Base-by-base conservation (phyloP, 2,113 vertebrate species). In the Macheiramphus alcinus region DNA sequence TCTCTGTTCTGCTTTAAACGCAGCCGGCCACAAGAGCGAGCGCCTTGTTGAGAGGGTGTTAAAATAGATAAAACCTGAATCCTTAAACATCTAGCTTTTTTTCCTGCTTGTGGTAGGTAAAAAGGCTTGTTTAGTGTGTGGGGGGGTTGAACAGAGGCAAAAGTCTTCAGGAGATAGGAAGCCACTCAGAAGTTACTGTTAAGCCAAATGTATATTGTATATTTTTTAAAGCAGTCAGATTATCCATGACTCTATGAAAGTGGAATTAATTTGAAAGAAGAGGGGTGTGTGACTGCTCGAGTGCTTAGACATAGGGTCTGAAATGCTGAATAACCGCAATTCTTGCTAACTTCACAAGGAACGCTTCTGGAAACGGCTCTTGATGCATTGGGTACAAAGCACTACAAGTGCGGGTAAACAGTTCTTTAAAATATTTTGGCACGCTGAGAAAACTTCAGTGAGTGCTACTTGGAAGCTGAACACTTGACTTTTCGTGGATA, bases 361-460 rank as follows among this genome's bases (percentile, higher is more conserved):
- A 26, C 6, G n/a, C 81, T 95, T 95, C 86, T 97, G 97, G 94
- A 97, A 95, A 58, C 1, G 12, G 81, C 94, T 95, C 96, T 93
- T 95, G 84, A 96, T 96, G 74, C 62, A 7, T 2, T 70, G 93
- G 91, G 93, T 95, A 94, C 86, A 96, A 97, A 96, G 90, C 92
- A 93, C 40, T 92, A 94, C 72, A 88, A 94, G 93, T 65, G 91
- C 11, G 23, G 74, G 93, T 95, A 97, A 97, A 97, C 79, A 96
- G 79, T 95, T 94, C 92, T 92, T 86, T 93, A 95, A 97, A 79
- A 93, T 96, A 86, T 94, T 67, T 93, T 94, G 80, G 73, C 92
- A 88, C 92, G 13, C 80, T 86, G 84, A 91, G 91, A 62, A 88
- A 86, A 93, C 74, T 95, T 89, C 59, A 85, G 74, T 65, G 87